phyloP scores from a whole-genome alignment of 1,140 invertebrate genomes.

The Berghia stephanieae region DNA sequence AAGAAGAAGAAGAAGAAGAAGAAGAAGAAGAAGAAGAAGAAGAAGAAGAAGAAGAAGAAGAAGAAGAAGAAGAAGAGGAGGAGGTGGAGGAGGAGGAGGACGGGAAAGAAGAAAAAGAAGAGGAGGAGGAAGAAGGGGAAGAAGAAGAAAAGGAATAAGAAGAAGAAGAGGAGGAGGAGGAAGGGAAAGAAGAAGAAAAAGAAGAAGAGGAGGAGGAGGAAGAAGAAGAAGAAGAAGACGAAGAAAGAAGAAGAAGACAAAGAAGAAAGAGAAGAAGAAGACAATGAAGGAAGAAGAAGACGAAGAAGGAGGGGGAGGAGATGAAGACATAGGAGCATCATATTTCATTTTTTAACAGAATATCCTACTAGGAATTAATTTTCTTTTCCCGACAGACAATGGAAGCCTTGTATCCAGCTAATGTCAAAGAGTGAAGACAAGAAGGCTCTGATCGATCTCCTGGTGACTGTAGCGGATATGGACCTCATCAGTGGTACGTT shows the following conservation, averaged over 20 bases:
- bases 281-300: no score
- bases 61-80: no score
- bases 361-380: not conserved
- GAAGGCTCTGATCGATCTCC: no score
- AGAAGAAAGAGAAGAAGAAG: slow-evolving; percentile 8
- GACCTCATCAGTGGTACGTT: no score
- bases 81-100: not conserved
- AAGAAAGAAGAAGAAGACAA: slow-evolving; percentile 3
- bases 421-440: no score
- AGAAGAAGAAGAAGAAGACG: not conserved
- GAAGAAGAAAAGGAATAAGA: no score
- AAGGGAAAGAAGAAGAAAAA: not conserved
- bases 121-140: not conserved
- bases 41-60: no score
- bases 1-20: no score
- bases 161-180: not conserved
- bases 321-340: not conserved
- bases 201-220: not conserved
- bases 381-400: not conserved
- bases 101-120: not conserved
- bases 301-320: not conserved
- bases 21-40: no score
- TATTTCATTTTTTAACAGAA: not conserved
- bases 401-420: not conserved
- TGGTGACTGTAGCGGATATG: no score